Evolutionary conservation across 1,140 invertebrate species (phyloP).

Genomic region (Drosophila navojoa): DNA sequence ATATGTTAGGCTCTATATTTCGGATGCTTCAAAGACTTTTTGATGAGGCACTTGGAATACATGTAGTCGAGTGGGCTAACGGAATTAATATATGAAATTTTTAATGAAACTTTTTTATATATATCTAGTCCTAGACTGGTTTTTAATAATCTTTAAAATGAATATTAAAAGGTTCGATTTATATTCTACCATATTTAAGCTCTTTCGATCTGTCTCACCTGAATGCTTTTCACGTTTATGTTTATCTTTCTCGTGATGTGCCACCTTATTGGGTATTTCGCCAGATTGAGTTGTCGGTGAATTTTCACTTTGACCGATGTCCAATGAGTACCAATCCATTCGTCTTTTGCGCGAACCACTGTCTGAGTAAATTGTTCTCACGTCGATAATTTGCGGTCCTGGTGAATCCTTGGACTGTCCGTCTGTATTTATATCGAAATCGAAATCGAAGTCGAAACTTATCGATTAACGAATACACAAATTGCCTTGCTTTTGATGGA

Average conservation of each 20-base stretch:
- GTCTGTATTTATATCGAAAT: conserved; percentile 54
- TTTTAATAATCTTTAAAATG: too few species aligned
- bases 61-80: too few species aligned
- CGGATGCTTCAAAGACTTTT: too few species aligned
- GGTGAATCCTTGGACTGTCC: conserved; percentile 78
- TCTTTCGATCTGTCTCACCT: conserved; percentile 44
- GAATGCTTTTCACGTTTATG: conserved; percentile 78
- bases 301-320: conserved; percentile 81
- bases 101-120: too few species aligned
- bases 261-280: conserved; percentile 68
- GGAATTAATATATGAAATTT: too few species aligned
- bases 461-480: conserved; percentile 43
- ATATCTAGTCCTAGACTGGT: too few species aligned
- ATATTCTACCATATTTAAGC: too few species aligned
- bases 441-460: conserved; percentile 36
- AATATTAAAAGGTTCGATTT: too few species aligned
- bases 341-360: conserved; percentile 83
- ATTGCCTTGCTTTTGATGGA: conserved; percentile 26
- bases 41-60: too few species aligned
- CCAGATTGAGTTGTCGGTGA: conserved; percentile 68
- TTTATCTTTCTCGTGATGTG: conserved; percentile 76
- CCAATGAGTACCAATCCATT: conserved; percentile 84
- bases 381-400: conserved; percentile 83
- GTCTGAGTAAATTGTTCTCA: conserved; percentile 79
- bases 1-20: background rate